Conservation (phyloP, 2,797 vertebrate species). For the Sibirionetta formosa region DNA sequence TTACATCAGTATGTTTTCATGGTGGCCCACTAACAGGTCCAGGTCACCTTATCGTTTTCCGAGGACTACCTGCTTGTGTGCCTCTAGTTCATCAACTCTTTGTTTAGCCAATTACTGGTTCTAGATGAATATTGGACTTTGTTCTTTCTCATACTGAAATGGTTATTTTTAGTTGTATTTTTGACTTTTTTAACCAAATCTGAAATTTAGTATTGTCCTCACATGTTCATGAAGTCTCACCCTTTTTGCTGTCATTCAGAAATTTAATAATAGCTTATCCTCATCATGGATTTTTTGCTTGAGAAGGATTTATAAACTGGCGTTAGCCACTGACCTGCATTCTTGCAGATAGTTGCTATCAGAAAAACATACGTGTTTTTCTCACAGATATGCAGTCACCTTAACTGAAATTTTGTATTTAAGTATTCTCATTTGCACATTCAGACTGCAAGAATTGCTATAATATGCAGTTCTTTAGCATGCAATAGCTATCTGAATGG, state of each 20-base stretch:
- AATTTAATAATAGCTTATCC: background rate
- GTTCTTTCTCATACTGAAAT: background rate
- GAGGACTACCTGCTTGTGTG: background rate
- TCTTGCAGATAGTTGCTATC: background rate
- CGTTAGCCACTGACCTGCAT: background rate
- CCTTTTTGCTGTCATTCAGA: background rate
- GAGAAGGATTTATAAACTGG: background rate
- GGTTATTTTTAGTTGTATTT: background rate
- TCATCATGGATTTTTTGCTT: background rate
- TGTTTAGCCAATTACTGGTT: background rate
- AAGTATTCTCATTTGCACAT: background rate
- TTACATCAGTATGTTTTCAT: background rate
- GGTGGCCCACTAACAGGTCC: background rate
- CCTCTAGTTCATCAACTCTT: background rate
- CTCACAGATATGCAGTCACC: background rate
- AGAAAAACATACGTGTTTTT: background rate
- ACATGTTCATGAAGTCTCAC: background rate
- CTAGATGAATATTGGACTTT: background rate
- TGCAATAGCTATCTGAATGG: background rate
- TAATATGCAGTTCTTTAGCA: background rate
- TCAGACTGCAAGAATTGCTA: background rate
- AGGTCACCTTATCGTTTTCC: background rate
- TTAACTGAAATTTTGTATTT: background rate
- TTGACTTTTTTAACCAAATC: background rate
- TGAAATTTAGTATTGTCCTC: background rate